These are phyloP conservation scores for Platysternon megacephalum DNA, from an alignment of 2,113 vertebrate species.

Conservation along the genomic window DNA sequence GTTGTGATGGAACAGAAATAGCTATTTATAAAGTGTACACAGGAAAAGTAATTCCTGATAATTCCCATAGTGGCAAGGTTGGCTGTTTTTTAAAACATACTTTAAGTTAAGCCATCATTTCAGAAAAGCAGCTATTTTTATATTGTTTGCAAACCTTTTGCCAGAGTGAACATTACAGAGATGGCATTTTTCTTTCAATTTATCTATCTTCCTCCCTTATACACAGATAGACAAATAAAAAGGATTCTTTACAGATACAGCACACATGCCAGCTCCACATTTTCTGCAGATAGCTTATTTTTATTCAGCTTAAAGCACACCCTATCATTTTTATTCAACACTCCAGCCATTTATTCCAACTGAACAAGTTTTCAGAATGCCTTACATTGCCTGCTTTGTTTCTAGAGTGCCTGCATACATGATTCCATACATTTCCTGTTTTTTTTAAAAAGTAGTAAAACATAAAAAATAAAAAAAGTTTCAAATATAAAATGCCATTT, in stretches of 20 bases:
- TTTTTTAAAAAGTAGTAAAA: neutral
- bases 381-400: slow-evolving; percentile 36
- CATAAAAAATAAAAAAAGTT: neutral
- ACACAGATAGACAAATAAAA: slow-evolving; percentile 78
- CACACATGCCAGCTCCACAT: slow-evolving; percentile 56
- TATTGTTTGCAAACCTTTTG: slow-evolving; percentile 71
- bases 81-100: slow-evolving; percentile 7
- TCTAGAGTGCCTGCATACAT: slow-evolving; percentile 26
- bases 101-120: slow-evolving; percentile 47
- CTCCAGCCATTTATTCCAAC: slow-evolving; percentile 32
- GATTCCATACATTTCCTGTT: slow-evolving; percentile 13
- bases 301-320: slow-evolving; percentile 66
- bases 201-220: slow-evolving; percentile 67
- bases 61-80: slow-evolving; percentile 52
- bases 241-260: slow-evolving; percentile 68
- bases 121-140: slow-evolving; percentile 66
- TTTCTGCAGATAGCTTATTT: slow-evolving; percentile 74
- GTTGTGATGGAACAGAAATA: slow-evolving; percentile 70
- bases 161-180: slow-evolving; percentile 52
- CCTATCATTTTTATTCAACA: slow-evolving; percentile 70
- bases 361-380: slow-evolving; percentile 63
- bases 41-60: slow-evolving; percentile 43
- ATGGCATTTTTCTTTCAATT: slow-evolving; percentile 73
- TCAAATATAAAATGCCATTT: neutral
- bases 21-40: slow-evolving; percentile 66